These are phyloP conservation scores for Cryptocheilus praepositus DNA, from an alignment of 2,888 invertebrate genomes.

Conservation along the genomic window DNA sequence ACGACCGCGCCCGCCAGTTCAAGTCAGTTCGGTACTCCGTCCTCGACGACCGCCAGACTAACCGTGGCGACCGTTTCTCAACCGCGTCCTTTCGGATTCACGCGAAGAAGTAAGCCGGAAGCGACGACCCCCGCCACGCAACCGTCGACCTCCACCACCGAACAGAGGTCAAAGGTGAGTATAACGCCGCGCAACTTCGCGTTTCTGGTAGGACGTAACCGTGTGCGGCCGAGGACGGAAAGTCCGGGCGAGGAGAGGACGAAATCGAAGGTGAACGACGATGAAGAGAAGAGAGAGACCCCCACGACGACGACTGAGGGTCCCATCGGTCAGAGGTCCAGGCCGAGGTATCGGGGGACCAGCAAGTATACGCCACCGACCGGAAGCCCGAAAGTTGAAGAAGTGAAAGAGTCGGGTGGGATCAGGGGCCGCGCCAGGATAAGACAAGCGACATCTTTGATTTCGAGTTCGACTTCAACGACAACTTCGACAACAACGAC, in stretches of 20 bases:
- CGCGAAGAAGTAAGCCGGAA: conserved; percentile 74
- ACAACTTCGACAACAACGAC: too few species aligned
- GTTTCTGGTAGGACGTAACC: conserved; percentile 60
- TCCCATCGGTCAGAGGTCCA: not conserved
- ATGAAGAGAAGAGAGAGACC: conserved; percentile 16
- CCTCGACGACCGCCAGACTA: conserved; percentile 42
- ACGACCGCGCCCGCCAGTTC: conserved; percentile 55
- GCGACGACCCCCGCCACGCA: conserved; percentile 39
- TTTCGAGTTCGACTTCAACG: not conserved
- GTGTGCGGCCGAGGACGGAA: conserved; percentile 53
- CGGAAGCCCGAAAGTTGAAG: not conserved
- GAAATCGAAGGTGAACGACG: conserved; percentile 18
- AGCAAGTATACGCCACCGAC: conserved; percentile 53
- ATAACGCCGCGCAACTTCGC: conserved; percentile 68
- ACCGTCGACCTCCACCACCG: conserved; percentile 46
- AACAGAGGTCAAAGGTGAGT: conserved; percentile 71
- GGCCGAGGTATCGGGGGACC: conserved; percentile 47
- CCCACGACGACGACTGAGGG: conserved; percentile 19
- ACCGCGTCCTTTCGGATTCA: conserved; percentile 77
- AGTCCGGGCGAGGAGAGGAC: conserved; percentile 10
- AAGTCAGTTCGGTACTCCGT: conserved; percentile 32
- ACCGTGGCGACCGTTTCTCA: conserved; percentile 74
- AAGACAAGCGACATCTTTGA: conserved; percentile 17
- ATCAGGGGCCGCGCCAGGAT: conserved; percentile 11
- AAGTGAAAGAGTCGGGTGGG: not conserved